phyloP scores from a whole-genome alignment of 2,113 vertebrate species.

The Columba janthina region DNA sequence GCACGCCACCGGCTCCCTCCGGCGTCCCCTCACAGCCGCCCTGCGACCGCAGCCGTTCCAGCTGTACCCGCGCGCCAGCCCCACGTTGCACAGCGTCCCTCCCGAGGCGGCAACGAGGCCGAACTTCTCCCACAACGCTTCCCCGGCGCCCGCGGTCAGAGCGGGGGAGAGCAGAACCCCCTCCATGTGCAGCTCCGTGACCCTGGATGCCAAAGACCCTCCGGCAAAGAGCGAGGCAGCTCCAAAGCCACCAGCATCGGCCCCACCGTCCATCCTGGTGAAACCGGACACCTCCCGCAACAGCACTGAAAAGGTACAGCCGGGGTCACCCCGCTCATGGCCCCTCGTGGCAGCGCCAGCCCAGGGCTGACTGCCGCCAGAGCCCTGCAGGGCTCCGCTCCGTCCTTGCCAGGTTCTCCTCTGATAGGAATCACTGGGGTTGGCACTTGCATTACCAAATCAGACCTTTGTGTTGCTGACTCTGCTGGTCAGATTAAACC shows the following conservation, averaged over 20 bases:
- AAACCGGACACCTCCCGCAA: conserved; percentile 87
- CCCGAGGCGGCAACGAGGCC: conserved; percentile 73
- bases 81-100: conserved; percentile 15
- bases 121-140: conserved; percentile 48
- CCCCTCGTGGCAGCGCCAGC: background rate
- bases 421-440: fast-evolving
- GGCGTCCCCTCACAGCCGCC: conserved; percentile 42
- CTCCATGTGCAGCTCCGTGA: conserved; percentile 73
- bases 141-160: background rate
- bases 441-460: fast-evolving
- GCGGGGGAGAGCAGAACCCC: conserved; percentile 58
- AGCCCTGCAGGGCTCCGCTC: fast-evolving
- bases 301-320: conserved; percentile 85
- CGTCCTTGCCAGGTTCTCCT: fast-evolving
- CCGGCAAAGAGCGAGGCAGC: conserved; percentile 68
- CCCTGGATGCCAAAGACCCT: conserved; percentile 77
- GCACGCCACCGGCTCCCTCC: conserved; percentile 61
- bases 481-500: background rate
- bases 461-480: fast-evolving
- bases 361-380: fast-evolving
- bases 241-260: conserved; percentile 65
- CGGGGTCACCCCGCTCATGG: fast-evolving
- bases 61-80: conserved; percentile 67
- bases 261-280: conserved; percentile 91
- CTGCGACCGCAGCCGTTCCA: conserved; percentile 69